Conservation (phyloP, 2,113 vertebrate species). For the Alligator sinensis region DNA sequence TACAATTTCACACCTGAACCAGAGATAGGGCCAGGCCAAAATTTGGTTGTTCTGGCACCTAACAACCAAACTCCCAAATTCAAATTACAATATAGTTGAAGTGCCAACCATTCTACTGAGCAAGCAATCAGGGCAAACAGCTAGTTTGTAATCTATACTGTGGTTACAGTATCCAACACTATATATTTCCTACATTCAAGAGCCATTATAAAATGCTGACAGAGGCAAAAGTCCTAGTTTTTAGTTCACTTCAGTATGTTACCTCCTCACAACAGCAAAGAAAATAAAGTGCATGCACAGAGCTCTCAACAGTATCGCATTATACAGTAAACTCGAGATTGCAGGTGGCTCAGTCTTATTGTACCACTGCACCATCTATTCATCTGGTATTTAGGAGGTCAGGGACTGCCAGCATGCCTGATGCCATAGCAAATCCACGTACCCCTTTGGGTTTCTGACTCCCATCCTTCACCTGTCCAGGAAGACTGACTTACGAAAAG, state of each 20-base stretch:
- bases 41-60: neutral
- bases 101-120: neutral
- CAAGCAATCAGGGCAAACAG: neutral
- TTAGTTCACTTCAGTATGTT: neutral
- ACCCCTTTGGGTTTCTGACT: neutral
- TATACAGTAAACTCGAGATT: neutral
- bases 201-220: neutral
- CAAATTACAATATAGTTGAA: neutral
- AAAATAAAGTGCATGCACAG: neutral
- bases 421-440: neutral
- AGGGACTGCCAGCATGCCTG: neutral
- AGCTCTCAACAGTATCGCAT: neutral
- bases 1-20: neutral
- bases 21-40: neutral
- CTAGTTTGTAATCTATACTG: neutral
- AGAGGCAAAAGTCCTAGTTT: neutral
- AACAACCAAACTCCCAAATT: neutral
- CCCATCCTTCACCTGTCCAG: neutral
- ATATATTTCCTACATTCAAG: neutral
- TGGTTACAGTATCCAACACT: neutral
- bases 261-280: neutral
- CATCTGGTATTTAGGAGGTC: neutral
- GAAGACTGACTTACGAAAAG: too few species aligned
- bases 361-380: neutral
- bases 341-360: neutral